phyloP scores from a whole-genome alignment of 2,113 vertebrate genomes.

The Notechis scutatus region DNA sequence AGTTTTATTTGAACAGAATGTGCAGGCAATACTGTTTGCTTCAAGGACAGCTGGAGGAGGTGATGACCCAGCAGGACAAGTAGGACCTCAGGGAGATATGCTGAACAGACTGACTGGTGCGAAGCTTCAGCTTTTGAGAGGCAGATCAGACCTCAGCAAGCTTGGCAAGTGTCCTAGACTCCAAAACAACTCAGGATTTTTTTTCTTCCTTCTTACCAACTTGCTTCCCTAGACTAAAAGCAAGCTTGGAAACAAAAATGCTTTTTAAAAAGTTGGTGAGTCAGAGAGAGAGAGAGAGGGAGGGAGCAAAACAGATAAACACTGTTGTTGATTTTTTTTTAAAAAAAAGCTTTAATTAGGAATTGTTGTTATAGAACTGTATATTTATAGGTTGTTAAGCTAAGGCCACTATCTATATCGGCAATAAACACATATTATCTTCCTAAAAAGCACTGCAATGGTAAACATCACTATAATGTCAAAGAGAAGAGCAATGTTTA shows the following conservation, averaged over 20 bases:
- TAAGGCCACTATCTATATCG: neutral
- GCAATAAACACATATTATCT: neutral
- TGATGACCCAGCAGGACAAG: neutral
- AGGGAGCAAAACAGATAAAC: neutral
- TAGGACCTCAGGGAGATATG: neutral
- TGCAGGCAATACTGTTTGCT: neutral
- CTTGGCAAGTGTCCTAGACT: neutral
- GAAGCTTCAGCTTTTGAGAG: neutral
- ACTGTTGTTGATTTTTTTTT: neutral
- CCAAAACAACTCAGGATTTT: neutral
- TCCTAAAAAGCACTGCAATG: neutral
- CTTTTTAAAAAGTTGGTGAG: neutral
- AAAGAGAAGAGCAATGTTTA: neutral
- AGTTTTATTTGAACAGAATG: neutral
- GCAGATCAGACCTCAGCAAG: neutral
- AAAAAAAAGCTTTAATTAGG: neutral
- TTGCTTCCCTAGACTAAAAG: neutral
- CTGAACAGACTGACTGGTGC: neutral
- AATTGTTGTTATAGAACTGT: neutral
- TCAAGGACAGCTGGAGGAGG: neutral
- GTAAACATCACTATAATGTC: neutral
- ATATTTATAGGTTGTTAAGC: neutral
- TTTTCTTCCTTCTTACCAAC: neutral
- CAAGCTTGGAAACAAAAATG: neutral
- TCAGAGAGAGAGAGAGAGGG: neutral